Evolutionary conservation across 2,888 invertebrate genomes (phyloP), one percentile per base, ranked within the genome.

Genomic region (Xestoiulus laeticollis): DNA sequence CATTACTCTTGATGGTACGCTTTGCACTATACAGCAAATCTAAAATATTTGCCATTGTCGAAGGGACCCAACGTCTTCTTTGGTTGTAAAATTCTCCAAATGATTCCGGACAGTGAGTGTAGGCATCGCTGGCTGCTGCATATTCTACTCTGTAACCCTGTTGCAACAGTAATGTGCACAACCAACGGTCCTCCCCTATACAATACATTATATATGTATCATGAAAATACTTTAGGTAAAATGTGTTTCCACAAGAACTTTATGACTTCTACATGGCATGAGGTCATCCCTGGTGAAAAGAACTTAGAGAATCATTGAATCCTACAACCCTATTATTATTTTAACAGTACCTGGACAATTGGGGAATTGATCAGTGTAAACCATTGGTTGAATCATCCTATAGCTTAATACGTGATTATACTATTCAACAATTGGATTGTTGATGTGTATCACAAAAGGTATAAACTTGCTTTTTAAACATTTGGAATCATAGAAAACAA

Each of bases 81-180:
- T 94, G 94, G 90, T 93, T 93, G 91, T 92, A 94, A 90, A 94
- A 94, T 90, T 94, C 94, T 87, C 92, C 91, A 90, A 94, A 94
- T 14, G 92, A 92, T 91, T 94, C 94, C 0, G 94, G 94, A 5
- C 93, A 93, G 90, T 89, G 88, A 91, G 92, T 92, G 88, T 91
- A 92, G 1, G 92, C 92, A 87, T 92, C 92, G 0, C 91, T 91
- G n/a, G 92, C 92, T 6, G 92, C 92, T 6, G 91, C 92, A 88
- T 92, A 92, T 89, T 92, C 92, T 32, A 92, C 92, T 22, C 92
- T 91, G 89, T 91, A 92, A 22, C 94, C 94, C 88, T 93, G 91
- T 90, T 94, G 94, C 26, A 94, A 91, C 0, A 94, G 90, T 19
- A 94, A 91, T 0, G 94, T 94, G 90, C 94, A 93, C 82, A 94